Evolutionary conservation across 2,113 vertebrate species (phyloP), one percentile per base, ranked within the genome.

Genomic region (Pterocles gutturalis): DNA sequence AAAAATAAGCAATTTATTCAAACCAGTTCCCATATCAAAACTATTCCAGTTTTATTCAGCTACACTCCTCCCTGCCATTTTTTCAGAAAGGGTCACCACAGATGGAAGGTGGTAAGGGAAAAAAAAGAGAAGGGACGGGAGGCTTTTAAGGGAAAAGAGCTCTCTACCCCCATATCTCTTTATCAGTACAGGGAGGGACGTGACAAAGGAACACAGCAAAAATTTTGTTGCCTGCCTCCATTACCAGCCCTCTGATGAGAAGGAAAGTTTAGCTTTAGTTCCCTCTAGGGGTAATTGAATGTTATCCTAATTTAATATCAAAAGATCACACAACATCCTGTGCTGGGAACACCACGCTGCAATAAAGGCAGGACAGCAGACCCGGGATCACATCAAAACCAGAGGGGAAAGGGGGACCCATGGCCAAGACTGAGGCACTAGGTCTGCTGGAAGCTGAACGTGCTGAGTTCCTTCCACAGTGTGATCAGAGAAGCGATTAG

Each of bases 381-480:
- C 45, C 13, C 7, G 1, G 43, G 9, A 28, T 54, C 28, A 6
- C 1, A 2, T 19, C 22, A 77, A 81, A 77, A 65, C 3, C 22
- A 34, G 18, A 64, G 12, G 13, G 19, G 9, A 61, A 78, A 90
- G 21, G 5, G 22, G 7, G 6, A 22, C 26, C 24, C 7, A 11
- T 1, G 5, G 45, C 65, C 64, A 78, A 51, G 60, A 69, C 1
- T 2, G 33, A 79, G 7, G 38, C 49, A 65, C 5, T 17, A 38
- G 17, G 29, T 66, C 65, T 79, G 41, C 55, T 82, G 36, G 7
- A 75, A n/a, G 9, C 16, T 58, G 41, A 53, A 12, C 20, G 10
- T 7, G 15, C 10, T 1, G 17, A 61, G 34, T 10, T 38, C 48
- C 65, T 78, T 82, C 29, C 22, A 38, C 0, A 0, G 4, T 17